phyloP scores from a whole-genome alignment of 2,113 vertebrate species.

The Vanacampus margaritifer region DNA sequence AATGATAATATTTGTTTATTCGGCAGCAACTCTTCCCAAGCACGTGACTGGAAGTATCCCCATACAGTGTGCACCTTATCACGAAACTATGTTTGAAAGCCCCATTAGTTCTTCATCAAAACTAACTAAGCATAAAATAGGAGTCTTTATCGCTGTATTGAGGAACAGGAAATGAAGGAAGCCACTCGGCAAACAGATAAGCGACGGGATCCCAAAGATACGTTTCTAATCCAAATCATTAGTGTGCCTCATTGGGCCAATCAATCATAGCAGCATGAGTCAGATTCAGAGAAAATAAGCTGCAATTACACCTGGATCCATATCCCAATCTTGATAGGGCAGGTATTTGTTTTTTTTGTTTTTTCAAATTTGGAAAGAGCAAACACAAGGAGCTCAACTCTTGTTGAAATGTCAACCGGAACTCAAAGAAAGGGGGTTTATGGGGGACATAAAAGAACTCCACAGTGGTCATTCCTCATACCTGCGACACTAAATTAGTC shows the following conservation, averaged over 20 bases:
- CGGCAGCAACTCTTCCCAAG: neutral
- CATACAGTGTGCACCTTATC: conserved; percentile 27
- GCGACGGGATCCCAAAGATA: conserved; percentile 25
- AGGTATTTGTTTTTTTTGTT: neutral
- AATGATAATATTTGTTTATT: conserved; percentile 33
- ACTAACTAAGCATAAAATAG: conserved; percentile 50
- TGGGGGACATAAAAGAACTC: neutral
- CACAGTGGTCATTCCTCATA: conserved; percentile 68
- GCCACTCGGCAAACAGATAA: conserved; percentile 31
- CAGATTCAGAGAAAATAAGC: conserved; percentile 21
- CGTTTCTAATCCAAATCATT: conserved; percentile 29
- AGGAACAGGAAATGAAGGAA: conserved; percentile 38
- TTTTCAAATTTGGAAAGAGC: neutral
- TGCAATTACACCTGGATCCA: conserved; percentile 39
- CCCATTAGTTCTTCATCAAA: conserved; percentile 43
- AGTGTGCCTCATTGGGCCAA: conserved; percentile 22
- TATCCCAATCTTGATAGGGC: conserved; percentile 8
- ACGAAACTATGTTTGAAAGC: conserved; percentile 19
- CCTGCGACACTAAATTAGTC: conserved; percentile 91
- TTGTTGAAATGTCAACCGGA: conserved; percentile 52
- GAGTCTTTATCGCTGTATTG: conserved; percentile 32
- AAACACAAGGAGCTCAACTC: conserved; percentile 1
- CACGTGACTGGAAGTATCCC: neutral
- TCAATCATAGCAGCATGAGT: conserved; percentile 27
- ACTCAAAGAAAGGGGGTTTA: conserved; percentile 15